phyloP scores from a whole-genome alignment of 2,888 invertebrate genomes.

The Hirudinaria manillensis region DNA sequence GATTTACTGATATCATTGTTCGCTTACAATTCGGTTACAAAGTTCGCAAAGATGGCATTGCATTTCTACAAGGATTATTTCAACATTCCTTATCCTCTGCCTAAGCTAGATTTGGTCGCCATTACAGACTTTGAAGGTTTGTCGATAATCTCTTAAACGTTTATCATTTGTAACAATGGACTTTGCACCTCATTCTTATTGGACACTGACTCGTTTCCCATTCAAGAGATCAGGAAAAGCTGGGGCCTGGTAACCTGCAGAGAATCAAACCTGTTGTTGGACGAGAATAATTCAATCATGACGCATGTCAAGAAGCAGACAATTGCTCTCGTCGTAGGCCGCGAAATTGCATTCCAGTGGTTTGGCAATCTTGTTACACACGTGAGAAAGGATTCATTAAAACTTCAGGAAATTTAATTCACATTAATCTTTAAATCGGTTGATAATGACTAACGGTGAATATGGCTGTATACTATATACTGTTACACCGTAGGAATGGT shows the following conservation, averaged over 20 bases:
- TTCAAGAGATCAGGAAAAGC: conserved; percentile 81
- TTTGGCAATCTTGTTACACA: conserved; percentile 95
- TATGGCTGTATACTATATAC: too few species aligned
- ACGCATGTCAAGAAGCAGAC: conserved; percentile 52
- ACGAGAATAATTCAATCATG: conserved; percentile 80
- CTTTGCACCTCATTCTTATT: neutral
- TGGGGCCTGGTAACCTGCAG: conserved; percentile 93
- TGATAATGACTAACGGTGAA: too few species aligned
- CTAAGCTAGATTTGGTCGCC: conserved; percentile 92
- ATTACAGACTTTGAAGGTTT: conserved; percentile 84
- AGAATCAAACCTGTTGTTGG: conserved; percentile 82
- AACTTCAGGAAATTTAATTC: too few species aligned
- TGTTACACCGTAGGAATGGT: conserved; percentile 70
- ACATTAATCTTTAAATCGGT: too few species aligned
- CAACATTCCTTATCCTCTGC: conserved; percentile 84
- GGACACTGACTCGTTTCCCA: neutral
- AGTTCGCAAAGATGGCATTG: conserved; percentile 72
- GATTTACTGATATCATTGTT: too few species aligned
- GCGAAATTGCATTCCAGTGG: conserved; percentile 96
- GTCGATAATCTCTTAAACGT: too few species aligned
- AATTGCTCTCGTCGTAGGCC: conserved; percentile 68
- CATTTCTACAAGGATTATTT: conserved; percentile 93
- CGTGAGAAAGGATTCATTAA: conserved; percentile 54
- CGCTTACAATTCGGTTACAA: neutral
- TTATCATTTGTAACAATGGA: too few species aligned